These are phyloP conservation scores for Bugulina stolonifera DNA, from an alignment of 2,888 invertebrate genomes.

Conservation along the genomic window DNA sequence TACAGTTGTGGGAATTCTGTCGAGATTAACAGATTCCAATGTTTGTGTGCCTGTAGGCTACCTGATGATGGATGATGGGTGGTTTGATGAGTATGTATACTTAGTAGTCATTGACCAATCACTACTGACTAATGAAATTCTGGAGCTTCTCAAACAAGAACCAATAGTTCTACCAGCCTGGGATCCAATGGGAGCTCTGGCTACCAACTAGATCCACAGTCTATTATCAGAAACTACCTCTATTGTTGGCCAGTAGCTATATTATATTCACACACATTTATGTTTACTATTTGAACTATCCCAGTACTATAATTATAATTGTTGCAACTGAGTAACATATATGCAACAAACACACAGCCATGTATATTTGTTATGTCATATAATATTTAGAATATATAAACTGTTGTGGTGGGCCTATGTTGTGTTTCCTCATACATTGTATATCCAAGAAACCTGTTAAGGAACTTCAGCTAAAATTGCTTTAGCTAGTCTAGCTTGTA, in stretches of 20 bases:
- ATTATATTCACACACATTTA: no score
- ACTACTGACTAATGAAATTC: conserved; percentile 66
- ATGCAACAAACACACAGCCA: no score
- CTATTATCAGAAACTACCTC: no score
- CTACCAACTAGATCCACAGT: conserved; percentile 31
- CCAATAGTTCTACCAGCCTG: conserved; percentile 79
- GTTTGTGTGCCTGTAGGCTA: conserved; percentile 57
- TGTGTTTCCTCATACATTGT: conserved; percentile 55
- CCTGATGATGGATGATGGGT: conserved; percentile 71
- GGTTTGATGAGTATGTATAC: conserved; percentile 63
- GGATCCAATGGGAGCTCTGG: conserved; percentile 79
- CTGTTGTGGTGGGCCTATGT: conserved; percentile 49
- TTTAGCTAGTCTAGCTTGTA: conserved; percentile 56
- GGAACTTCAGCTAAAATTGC: conserved; percentile 61
- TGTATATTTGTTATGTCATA: no score
- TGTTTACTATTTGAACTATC: no score
- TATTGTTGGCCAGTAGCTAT: no score
- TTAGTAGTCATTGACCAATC: conserved; percentile 84
- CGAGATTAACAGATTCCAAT: neutral
- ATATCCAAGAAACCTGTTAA: conserved; percentile 55
- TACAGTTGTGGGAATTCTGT: no score
- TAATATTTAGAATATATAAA: no score
- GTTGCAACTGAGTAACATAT: no score
- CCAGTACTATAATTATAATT: no score
- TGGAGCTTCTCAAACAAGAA: conserved; percentile 69